These are phyloP conservation scores for Phymastichus coffea DNA, from an alignment of 1,140 invertebrate genomes.

Conservation along the genomic window DNA sequence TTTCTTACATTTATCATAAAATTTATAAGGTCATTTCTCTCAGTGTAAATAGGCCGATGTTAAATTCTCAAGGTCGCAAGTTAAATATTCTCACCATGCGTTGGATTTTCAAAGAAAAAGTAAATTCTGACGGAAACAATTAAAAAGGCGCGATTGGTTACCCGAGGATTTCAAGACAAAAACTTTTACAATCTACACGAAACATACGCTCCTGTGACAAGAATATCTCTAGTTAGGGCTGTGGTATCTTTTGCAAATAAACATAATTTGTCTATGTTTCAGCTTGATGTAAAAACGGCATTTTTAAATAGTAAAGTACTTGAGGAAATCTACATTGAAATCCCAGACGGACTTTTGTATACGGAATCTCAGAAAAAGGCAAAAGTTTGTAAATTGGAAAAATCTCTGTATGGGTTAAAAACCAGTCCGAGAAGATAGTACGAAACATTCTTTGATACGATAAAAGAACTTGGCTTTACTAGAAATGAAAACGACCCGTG, in stretches of 20 bases:
- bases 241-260: background rate
- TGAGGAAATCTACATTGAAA: background rate
- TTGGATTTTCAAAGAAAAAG: background rate
- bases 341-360: background rate
- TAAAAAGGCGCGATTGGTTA: background rate
- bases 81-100: background rate
- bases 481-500: no score
- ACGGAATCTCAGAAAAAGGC: background rate
- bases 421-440: no score
- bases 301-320: background rate
- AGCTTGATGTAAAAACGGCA: background rate
- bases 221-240: background rate
- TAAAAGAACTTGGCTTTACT: no score
- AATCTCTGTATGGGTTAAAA: background rate
- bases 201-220: background rate
- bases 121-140: background rate
- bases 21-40: no score
- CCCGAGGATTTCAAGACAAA: background rate
- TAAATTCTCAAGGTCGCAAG: background rate
- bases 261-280: background rate
- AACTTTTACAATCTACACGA: background rate
- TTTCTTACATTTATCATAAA: no score
- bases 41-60: no score
- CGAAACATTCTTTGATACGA: no score
- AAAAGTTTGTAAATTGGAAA: background rate